Percentiles rank a stretch among this genome's conserved stretches.
phyloP scores from a whole-genome alignment of 2,888 invertebrate species.

The Rhagonycha fulva region DNA sequence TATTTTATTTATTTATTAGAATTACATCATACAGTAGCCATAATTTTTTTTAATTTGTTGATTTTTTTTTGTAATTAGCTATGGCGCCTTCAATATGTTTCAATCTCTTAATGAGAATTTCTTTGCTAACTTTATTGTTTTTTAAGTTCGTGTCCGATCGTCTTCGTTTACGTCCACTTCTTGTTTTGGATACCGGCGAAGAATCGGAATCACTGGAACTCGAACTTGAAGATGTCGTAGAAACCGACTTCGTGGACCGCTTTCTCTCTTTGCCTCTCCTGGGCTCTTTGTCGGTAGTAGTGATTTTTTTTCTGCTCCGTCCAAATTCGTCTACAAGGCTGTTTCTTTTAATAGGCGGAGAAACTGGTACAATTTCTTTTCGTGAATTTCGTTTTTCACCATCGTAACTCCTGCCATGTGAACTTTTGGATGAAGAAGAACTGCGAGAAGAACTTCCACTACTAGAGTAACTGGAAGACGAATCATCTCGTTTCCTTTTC shows the following conservation, averaged over 20 bases:
- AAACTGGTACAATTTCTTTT: constrained; percentile 63
- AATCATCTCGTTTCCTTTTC: constrained; percentile 62
- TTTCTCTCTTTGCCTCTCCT: constrained; percentile 51
- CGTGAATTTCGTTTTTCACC: constrained; percentile 58
- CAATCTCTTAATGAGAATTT: constrained; percentile 92
- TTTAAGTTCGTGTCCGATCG: constrained; percentile 55
- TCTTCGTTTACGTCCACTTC: constrained; percentile 58
- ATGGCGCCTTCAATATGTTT: constrained; percentile 98
- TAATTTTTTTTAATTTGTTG: no score
- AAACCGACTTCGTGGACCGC: constrained; percentile 57
- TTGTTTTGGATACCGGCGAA: constrained; percentile 55
- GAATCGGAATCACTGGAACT: constrained; percentile 64
- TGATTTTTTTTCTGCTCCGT: constrained; percentile 50
- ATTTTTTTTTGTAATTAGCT: constrained; percentile 61
- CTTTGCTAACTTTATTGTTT: constrained; percentile 83
- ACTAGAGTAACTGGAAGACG: constrained; percentile 71
- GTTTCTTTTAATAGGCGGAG: background rate
- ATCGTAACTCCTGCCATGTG: constrained; percentile 38
- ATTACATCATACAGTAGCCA: no score
- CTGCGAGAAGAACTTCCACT: constrained; percentile 56
- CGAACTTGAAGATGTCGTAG: constrained; percentile 59
- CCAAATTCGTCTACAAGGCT: constrained; percentile 47
- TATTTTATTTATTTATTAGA: no score
- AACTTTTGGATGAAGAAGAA: constrained; percentile 50
- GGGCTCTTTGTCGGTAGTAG: constrained; percentile 50